A percentile compares a stretch with the other conserved stretches of the same genome.
These are phyloP conservation scores for Haliclystus octoradiatus DNA, from an alignment of 30 jellyfish, hydroid and myxozoan genomes.

Conservation along the genomic window DNA sequence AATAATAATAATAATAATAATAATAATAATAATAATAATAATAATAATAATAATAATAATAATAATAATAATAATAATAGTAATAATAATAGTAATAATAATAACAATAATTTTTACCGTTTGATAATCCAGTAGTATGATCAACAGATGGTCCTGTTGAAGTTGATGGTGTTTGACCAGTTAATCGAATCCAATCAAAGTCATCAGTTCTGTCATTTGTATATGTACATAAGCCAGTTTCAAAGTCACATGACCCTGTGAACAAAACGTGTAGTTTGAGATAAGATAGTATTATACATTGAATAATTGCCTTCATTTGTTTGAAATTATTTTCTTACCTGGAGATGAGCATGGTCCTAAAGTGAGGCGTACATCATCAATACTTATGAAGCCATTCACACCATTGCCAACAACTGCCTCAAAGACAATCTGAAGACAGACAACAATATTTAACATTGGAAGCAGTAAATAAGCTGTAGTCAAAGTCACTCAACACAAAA, in stretches of 20 bases:
- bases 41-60: background rate
- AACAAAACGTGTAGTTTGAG: background rate
- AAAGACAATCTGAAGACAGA: conserved; percentile 15
- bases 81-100: background rate
- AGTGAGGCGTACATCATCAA: conserved; percentile 19
- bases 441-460: background rate
- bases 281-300: background rate
- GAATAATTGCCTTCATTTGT: background rate
- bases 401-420: conserved; percentile 32
- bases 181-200: conserved; percentile 68
- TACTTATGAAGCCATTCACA: conserved; percentile 10
- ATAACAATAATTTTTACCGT: conserved; percentile 52
- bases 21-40: background rate
- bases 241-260: conserved; percentile 80
- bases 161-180: conserved; percentile 59
- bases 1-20: background rate
- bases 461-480: background rate
- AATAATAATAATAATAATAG: background rate
- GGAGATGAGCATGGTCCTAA: conserved; percentile 35
- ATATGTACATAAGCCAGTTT: conserved; percentile 66
- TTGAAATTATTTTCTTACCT: conserved; percentile 4
- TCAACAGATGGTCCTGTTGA: conserved; percentile 83
- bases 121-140: conserved; percentile 63
- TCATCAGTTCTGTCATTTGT: conserved; percentile 41
- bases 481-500: too few relatives aligned